Evolutionary conservation across 2,888 invertebrate species (phyloP), one percentile per base, ranked within the genome.

Genomic region (Tricholauxania praeusta): DNA sequence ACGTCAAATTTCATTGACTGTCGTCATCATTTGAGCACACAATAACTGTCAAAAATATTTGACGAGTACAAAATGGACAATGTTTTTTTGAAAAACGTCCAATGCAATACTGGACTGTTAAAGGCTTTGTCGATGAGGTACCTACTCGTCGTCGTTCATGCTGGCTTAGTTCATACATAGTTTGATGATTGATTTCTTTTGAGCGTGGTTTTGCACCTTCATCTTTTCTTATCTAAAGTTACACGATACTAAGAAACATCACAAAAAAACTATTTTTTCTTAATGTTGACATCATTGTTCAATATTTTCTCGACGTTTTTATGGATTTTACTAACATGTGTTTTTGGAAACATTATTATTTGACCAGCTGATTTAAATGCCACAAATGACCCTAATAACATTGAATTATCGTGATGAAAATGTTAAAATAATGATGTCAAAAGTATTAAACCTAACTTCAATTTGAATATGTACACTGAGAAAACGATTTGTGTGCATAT

Each of bases 31-130:
- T 60, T 53, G 72, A 67, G 62, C 12, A 49, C 17, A 82, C 81
- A 82, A 81, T 82, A 82, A 81, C 80, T 82, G 82, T 82, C 82
- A 82, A 79, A 77, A 77, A 75, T 73, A 75, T 80, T 79, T 80
- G 80, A 81, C 80, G 78, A 79, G 76, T 77, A 66, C 76, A 79
- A 78, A 80, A 81, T 79, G 78, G 73, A 71, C 74, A 74, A 74
- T 47, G 32, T 22, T 32, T 60, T 60, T 60, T 32, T 28, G 47
- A 59, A 15, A 67, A 15, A 28, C 52, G 12, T 65, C 10, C 39
- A 39, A 39, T 39, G 39, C 39, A 39, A 39, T 39, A 39, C 39
- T 39, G 39, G 39, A 39, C 39, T 39, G 39, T 39, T 39, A 39
- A 39, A 10, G 39, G 39, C 22, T 65, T 14, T 65, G 65, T 17